Base-by-base conservation (phyloP, 1,140 invertebrate genomes). In the Lasioglossum baleicum region DNA sequence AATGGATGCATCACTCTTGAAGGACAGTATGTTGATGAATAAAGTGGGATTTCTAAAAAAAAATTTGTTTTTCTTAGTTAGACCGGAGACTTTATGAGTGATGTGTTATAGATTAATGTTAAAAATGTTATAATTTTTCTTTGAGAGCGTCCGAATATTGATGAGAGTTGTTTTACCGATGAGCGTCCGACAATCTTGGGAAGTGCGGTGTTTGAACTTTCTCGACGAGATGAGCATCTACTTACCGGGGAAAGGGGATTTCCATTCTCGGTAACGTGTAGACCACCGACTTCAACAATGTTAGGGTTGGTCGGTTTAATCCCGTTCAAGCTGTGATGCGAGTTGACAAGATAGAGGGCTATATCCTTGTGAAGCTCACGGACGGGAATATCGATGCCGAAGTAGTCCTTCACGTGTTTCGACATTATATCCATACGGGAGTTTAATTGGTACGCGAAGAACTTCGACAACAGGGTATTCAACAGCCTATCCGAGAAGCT, bases 251-350 rank as follows among this genome's bases (percentile, higher is more conserved):
- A 56, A 13, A 89, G 63, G 1, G 84, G 40, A 17, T 71, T 63
- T 1, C 44, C 53, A 0, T 88, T 75, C 7, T 91, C 85, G 0
- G 86, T 83, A 7, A 94, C 83, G 79, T 95, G 95, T 20, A 95
- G 82, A 31, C 95, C 95, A 22, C 94, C 95, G 65, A 96, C 92
- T 90, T 95, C 94, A 11, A 95, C 86, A 15, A 95, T 85, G 53
- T 90, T 90, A 0, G 94, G 94, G 4, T 90, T 84, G 7, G 92
- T 83, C 0, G 94, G 93, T 75, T 92, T 90, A 0, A 94, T 87
- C 22, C 92, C 91, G 75, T 93, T 92, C 0, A 95, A 63, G 5
- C 92, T 92, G 72, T 93, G 92, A 92, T 95, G 94, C 4, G 92
- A 91, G 89, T 96, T 95, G 0, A 94, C 88, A 17, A 96, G 83